These are phyloP conservation scores for Fragum whitleyi DNA, from an alignment of 2,888 invertebrate genomes.

Conservation along the genomic window DNA sequence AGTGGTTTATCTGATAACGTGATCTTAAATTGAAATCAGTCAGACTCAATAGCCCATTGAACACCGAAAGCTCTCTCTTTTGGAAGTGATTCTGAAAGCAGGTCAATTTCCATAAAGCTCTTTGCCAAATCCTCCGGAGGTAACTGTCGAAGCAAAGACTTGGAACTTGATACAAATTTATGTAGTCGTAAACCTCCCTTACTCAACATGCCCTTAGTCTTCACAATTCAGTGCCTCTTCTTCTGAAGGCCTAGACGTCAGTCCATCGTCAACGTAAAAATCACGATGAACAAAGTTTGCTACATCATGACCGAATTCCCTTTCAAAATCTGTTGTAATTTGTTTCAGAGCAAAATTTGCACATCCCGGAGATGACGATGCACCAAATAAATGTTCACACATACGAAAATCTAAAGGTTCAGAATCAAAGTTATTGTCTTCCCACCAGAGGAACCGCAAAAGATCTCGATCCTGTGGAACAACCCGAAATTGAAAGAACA, in stretches of 20 bases:
- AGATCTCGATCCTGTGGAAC: not conserved
- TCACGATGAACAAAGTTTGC: constrained; percentile 23
- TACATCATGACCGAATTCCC: not conserved
- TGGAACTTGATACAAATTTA: constrained; percentile 59
- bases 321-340: constrained; percentile 30
- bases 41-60: constrained; percentile 56
- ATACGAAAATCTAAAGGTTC: not conserved
- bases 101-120: constrained; percentile 1
- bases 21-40: constrained; percentile 51
- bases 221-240: constrained; percentile 37
- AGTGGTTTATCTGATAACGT: constrained; percentile 41
- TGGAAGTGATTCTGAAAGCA: constrained; percentile 34
- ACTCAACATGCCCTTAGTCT: constrained; percentile 21
- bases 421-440: not conserved
- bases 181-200: constrained; percentile 52
- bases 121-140: constrained; percentile 42
- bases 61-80: constrained; percentile 53
- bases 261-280: constrained; percentile 51
- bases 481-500: not conserved
- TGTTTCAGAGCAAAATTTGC: constrained; percentile 33
- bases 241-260: constrained; percentile 18
- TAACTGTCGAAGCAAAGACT: constrained; percentile 42
- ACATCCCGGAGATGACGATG: constrained; percentile 61
- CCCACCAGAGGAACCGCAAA: constrained; percentile 7
- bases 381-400: constrained; percentile 20